Percentiles rank a stretch among this genome's conserved stretches.
Evolutionary conservation across 2,113 vertebrate species (phyloP).

Genomic region (Eulemur rufifrons): DNA sequence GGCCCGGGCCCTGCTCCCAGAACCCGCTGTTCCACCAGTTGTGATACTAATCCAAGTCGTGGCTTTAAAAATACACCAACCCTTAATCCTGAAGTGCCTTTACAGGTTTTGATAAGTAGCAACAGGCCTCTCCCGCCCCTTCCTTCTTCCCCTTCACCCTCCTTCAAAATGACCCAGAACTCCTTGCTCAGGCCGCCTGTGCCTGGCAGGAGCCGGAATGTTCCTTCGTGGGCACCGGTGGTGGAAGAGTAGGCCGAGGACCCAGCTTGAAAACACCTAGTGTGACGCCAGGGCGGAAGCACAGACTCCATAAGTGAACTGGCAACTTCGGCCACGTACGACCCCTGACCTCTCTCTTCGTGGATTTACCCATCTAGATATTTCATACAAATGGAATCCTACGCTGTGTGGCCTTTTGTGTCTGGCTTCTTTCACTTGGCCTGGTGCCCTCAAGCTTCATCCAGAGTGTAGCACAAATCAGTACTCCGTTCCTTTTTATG

Average conservation of each 20-base stretch:
- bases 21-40: background rate
- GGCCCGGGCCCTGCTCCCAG: background rate
- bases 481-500: rapidly evolving
- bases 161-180: background rate
- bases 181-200: background rate
- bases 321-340: background rate
- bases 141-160: background rate
- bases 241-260: background rate
- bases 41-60: background rate
- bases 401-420: rapidly evolving
- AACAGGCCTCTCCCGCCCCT: background rate
- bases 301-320: rapidly evolving
- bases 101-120: background rate
- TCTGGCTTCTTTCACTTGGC: too few relatives aligned
- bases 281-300: background rate
- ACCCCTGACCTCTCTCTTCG: rapidly evolving
- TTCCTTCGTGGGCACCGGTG: rapidly evolving
- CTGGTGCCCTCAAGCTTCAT: background rate
- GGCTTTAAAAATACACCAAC: background rate
- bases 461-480: rapidly evolving
- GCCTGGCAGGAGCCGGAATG: background rate
- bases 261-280: background rate
- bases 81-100: background rate
- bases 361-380: rapidly evolving
- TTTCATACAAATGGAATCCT: background rate